Evolutionary conservation across 2,797 vertebrate species (phyloP).

Genomic region (Myotis pilosus): DNA sequence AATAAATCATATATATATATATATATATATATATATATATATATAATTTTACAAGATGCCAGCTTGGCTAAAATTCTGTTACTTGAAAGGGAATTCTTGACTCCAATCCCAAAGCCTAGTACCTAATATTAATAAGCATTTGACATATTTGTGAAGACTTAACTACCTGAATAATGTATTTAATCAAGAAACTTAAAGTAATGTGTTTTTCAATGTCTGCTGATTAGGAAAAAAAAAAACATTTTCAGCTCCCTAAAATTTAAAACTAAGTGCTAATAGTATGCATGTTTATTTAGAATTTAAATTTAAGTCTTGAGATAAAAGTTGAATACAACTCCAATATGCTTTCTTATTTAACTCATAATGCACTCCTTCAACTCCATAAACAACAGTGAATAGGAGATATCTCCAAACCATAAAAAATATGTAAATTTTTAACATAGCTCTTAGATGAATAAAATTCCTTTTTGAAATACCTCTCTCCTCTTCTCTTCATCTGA

Average conservation of each 20-base stretch:
- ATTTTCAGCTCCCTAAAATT: slow-evolving; percentile 61
- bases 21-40: neutral
- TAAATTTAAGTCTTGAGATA: slow-evolving; percentile 36
- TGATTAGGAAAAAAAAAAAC: slow-evolving; percentile 68
- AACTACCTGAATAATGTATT: slow-evolving; percentile 78
- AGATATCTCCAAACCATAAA: neutral
- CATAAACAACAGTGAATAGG: neutral
- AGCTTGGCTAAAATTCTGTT: slow-evolving; percentile 23
- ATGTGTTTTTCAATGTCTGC: slow-evolving; percentile 66
- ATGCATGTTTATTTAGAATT: slow-evolving; percentile 49
- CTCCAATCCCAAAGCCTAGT: neutral
- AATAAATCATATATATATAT: slow-evolving; percentile 15
- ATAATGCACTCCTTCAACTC: neutral
- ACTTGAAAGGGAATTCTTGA: slow-evolving; percentile 29
- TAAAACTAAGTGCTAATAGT: slow-evolving; percentile 56
- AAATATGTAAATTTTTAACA: neutral
- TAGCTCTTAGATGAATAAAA: neutral
- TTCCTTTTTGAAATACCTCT: fast-evolving
- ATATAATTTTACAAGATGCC: slow-evolving; percentile 17
- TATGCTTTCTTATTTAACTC: neutral
- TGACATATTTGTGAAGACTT: slow-evolving; percentile 56
- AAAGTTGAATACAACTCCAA: slow-evolving; percentile 33
- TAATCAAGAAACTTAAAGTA: slow-evolving; percentile 77
- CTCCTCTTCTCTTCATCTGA: neutral
- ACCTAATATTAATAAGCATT: slow-evolving; percentile 53